phyloP scores from a whole-genome alignment of 1,140 invertebrate species.

The Drosophila seguyi region DNA sequence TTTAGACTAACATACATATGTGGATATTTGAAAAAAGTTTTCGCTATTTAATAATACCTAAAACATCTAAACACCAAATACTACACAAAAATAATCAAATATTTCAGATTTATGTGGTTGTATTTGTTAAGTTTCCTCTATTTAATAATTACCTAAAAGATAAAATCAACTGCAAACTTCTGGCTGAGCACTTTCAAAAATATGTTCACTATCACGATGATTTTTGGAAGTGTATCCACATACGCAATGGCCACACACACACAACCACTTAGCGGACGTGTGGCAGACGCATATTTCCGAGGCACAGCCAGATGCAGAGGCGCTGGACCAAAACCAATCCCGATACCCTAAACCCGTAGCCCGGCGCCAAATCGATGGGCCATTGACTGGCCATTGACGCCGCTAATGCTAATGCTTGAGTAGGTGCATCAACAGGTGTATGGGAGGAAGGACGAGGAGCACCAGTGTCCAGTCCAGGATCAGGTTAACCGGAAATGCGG shows the following conservation, averaged over 20 bases:
- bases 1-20: too few species aligned
- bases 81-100: too few species aligned
- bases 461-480: background rate
- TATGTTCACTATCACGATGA: too few species aligned
- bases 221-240: constrained; percentile 1
- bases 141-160: too few species aligned
- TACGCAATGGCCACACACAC: background rate
- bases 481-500: constrained; percentile 50
- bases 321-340: constrained; percentile 24
- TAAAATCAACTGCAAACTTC: background rate
- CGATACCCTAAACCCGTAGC: background rate
- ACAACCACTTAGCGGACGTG: constrained; percentile 28
- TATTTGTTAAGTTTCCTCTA: too few species aligned
- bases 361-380: constrained; percentile 11
- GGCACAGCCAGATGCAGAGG: constrained; percentile 7
- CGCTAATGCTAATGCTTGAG: constrained; percentile 42
- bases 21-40: too few species aligned
- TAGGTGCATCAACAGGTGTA: constrained; percentile 44
- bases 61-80: too few species aligned
- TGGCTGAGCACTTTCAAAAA: too few species aligned
- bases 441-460: background rate
- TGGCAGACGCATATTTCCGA: constrained; percentile 60
- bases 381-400: constrained; percentile 21
- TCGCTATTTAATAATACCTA: too few species aligned
- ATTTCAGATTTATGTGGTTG: background rate